These are phyloP conservation scores for Anoplius nigerrimus DNA, from an alignment of 2,888 invertebrate species.

Conservation along the genomic window DNA sequence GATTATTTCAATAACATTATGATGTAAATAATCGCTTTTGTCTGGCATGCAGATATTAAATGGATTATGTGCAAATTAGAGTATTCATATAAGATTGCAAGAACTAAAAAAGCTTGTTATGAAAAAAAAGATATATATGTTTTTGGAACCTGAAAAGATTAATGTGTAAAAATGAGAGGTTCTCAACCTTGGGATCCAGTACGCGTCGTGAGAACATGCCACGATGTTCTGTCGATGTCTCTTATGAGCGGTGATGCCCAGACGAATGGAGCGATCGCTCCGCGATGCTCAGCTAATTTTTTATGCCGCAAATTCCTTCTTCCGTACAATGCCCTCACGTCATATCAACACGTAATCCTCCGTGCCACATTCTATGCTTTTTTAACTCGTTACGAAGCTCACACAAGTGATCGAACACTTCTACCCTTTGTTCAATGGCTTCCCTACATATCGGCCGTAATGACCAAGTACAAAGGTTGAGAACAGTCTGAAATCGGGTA, in stretches of 20 bases:
- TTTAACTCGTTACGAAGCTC: slow-evolving; percentile 12
- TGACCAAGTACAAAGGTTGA: slow-evolving; percentile 58
- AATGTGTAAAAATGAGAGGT: slow-evolving; percentile 58
- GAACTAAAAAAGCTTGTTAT: not conserved
- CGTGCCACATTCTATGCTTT: slow-evolving; percentile 27
- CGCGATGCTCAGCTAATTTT: slow-evolving; percentile 15
- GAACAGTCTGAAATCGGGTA: slow-evolving; percentile 55
- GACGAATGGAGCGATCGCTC: slow-evolving; percentile 42
- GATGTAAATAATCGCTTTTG: not conserved
- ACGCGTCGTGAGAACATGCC: slow-evolving; percentile 46
- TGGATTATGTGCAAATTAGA: too few relatives aligned
- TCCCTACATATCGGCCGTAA: slow-evolving; percentile 44
- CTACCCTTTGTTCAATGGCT: slow-evolving; percentile 63
- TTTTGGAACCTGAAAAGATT: slow-evolving; percentile 31
- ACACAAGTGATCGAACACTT: slow-evolving; percentile 22
- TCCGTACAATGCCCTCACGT: slow-evolving; percentile 9
- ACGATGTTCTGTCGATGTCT: slow-evolving; percentile 55
- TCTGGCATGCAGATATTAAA: too few relatives aligned
- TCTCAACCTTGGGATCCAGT: slow-evolving; percentile 62
- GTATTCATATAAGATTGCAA: too few relatives aligned
- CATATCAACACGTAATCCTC: slow-evolving; percentile 16
- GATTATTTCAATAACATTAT: not conserved
- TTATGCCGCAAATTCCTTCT: slow-evolving; percentile 11
- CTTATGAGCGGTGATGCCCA: slow-evolving; percentile 60
- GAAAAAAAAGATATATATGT: not conserved